Evolutionary conservation across 2,113 vertebrate species (phyloP), one percentile per base, ranked within the genome.

Genomic region (Periophthalmus modestus): DNA sequence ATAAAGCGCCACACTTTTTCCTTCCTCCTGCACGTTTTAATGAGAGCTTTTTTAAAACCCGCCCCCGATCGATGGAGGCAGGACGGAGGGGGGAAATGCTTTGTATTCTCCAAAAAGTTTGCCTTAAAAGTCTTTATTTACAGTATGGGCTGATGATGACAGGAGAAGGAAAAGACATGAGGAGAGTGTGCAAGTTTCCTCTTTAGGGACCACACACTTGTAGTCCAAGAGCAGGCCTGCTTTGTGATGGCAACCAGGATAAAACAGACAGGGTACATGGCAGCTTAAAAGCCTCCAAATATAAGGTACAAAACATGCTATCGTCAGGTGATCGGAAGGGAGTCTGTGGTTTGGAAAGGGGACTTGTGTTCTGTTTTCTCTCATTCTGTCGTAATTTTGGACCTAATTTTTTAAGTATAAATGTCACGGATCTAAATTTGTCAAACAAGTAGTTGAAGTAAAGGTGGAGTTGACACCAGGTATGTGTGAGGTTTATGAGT

Each of bases 81-180:
- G 47, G n/a, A 74, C 71, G 66, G 55, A 21, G 21, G 55, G 74
- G 6, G 43, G 59, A 77, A 73, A 72, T 47, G 74, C 74, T 82
- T 91, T 89, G 77, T 90, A 88, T 78, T 88, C 74, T 83, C 72
- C 73, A 72, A 74, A 87, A 79, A 79, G 21, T 19, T 89, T 91
- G 70, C 92, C 88, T 89, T 93, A 91, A 91, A 93, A 92, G 91
- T 90, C 89, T 85, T 66, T 91, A 80, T 92, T 92, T 88, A 73
- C 71, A 66, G 66, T 85, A 81, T 82, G 81, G 92, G 90, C 85
- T 74, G 57, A 81, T 78, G 81, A 77, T 80, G 84, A 90, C 77
- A 85, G 73, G 85, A 66, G 74, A 74, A 54, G 54, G 73, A 85
- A 62, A 47, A 16, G 67, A 72, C 16, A 66, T 79, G 83, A 72